A percentile compares a stretch with the other conserved stretches of the same genome.
These are phyloP conservation scores for Vidua macroura DNA, from an alignment of 2,113 vertebrate genomes.

Conservation along the genomic window DNA sequence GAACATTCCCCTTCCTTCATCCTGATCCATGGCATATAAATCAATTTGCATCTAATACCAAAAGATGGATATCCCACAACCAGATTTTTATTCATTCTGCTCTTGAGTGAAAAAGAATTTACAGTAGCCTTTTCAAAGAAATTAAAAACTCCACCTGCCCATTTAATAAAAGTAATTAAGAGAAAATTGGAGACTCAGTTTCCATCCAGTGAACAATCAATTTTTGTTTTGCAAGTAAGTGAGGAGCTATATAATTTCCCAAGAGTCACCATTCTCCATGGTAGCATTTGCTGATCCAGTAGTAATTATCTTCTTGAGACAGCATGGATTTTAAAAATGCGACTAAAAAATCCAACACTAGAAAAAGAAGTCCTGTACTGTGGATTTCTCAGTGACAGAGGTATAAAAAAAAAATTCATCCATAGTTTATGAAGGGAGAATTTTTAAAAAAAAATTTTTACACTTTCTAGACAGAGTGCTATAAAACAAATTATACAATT, in stretches of 20 bases:
- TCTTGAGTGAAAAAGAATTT: background rate
- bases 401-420: rapidly evolving
- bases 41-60: background rate
- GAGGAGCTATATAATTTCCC: background rate
- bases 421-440: background rate
- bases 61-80: background rate
- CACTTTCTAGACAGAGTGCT: background rate
- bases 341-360: background rate
- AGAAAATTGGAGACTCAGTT: background rate
- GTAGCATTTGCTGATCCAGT: background rate
- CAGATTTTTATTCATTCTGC: background rate
- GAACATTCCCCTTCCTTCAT: background rate
- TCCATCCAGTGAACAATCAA: background rate
- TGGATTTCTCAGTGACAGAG: background rate
- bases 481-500: background rate
- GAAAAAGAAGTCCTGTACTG: background rate
- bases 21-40: background rate
- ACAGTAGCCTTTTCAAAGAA: background rate
- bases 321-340: background rate
- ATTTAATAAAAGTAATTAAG: background rate
- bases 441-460: background rate
- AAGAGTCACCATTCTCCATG: background rate
- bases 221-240: background rate
- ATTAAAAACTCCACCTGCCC: background rate
- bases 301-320: background rate